Conservation (phyloP, 2,797 vertebrate genomes). For the Danio aesculapii region DNA sequence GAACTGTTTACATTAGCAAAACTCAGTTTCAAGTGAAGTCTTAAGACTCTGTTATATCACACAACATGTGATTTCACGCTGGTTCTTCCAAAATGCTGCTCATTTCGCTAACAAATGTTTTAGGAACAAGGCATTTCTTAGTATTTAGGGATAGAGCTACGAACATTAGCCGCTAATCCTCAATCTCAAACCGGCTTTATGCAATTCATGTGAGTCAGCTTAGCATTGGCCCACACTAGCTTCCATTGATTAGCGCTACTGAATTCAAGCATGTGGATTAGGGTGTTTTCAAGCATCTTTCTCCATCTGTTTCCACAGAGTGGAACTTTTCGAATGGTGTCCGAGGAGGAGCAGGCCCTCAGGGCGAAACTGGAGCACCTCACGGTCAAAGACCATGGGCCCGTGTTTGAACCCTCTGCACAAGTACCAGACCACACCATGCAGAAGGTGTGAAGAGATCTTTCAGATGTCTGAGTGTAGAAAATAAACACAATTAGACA, state of each 20-base stretch:
- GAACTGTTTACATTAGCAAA: background rate
- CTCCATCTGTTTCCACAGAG: conserved; percentile 73
- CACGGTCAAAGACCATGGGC: conserved; percentile 93
- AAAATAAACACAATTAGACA: conserved; percentile 1
- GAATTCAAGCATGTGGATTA: conserved; percentile 59
- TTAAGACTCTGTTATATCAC: conserved; percentile 27
- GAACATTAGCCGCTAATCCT: conserved; percentile 67
- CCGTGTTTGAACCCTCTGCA: conserved; percentile 86
- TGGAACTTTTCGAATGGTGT: conserved; percentile 93
- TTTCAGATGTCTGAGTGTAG: background rate
- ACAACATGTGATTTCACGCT: conserved; percentile 10
- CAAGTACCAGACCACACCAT: conserved; percentile 89
- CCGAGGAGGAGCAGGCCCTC: conserved; percentile 95
- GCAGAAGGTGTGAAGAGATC: conserved; percentile 86
- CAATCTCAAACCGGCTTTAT: conserved; percentile 68
- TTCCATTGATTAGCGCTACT: conserved; percentile 68
- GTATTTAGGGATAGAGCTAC: conserved; percentile 34
- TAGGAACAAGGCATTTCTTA: conserved; percentile 64
- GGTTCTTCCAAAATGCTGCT: background rate
- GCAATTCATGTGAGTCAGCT: conserved; percentile 76
- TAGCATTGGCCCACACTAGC: conserved; percentile 70
- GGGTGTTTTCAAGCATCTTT: conserved; percentile 28
- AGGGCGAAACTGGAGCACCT: conserved; percentile 91
- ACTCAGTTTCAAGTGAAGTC: background rate
- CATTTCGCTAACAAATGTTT: conserved; percentile 59